These are phyloP conservation scores for Drosophila vallismaia DNA, from an alignment of 2,888 invertebrate species.

Conservation along the genomic window DNA sequence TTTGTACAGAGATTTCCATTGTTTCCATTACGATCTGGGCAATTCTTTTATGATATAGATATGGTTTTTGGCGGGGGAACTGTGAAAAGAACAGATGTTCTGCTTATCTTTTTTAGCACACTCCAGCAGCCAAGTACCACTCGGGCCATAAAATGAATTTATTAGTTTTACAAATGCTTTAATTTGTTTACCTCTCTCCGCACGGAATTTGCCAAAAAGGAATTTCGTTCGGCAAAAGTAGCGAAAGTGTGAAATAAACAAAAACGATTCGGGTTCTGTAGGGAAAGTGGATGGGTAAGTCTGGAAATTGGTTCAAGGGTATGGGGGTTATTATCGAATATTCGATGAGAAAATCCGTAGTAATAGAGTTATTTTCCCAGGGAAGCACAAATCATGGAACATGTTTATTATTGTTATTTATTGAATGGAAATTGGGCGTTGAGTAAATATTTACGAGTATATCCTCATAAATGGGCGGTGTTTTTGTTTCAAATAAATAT, in stretches of 20 bases:
- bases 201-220: conserved; percentile 15
- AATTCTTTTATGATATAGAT: conserved; percentile 22
- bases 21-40: background rate
- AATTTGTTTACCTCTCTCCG: conserved; percentile 55
- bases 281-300: conserved; percentile 30
- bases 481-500: conserved; percentile 33
- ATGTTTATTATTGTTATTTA: conserved; percentile 56
- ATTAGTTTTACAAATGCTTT: conserved; percentile 66
- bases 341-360: background rate
- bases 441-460: conserved; percentile 59
- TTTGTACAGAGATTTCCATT: conserved; percentile 21
- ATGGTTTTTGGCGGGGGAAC: background rate
- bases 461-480: conserved; percentile 34
- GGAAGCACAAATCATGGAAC: conserved; percentile 5
- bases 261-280: background rate
- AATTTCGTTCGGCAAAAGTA: conserved; percentile 32
- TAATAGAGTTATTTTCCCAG: conserved; percentile 17
- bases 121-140: conserved; percentile 41
- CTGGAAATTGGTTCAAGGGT: conserved; percentile 36
- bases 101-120: conserved; percentile 43
- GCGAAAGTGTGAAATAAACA: conserved; percentile 43
- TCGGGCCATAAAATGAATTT: conserved; percentile 65
- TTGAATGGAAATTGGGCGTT: conserved; percentile 26
- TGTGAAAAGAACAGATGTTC: conserved; percentile 46
- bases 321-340: background rate